These are phyloP conservation scores for Siniperca chuatsi DNA, from an alignment of 2,113 vertebrate genomes.

Conservation along the genomic window DNA sequence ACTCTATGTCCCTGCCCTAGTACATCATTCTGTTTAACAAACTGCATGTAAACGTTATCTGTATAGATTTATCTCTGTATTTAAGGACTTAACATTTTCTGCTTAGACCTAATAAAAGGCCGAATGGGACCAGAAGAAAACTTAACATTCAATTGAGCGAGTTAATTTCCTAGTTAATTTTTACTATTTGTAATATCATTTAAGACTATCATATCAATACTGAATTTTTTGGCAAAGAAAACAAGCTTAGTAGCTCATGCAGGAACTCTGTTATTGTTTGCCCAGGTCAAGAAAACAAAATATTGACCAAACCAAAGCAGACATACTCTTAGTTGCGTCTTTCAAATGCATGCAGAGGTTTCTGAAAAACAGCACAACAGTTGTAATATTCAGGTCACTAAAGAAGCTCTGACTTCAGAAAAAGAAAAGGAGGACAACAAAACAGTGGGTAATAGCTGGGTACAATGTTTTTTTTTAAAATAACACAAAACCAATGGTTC, in stretches of 20 bases:
- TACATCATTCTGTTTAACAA: constrained; percentile 27
- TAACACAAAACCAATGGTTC: constrained; percentile 13
- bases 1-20: constrained; percentile 27
- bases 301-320: not conserved
- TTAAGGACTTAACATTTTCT: not conserved
- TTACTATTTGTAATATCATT: not conserved
- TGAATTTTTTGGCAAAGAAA: not conserved
- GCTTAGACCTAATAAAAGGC: not conserved
- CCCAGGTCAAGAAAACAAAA: not conserved
- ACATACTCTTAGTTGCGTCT: not conserved
- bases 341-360: constrained; percentile 3
- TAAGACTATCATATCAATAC: not conserved
- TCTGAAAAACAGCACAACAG: constrained; percentile 5
- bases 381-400: constrained; percentile 10
- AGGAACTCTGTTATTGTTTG: not conserved
- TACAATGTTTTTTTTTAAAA: not conserved
- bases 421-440: not conserved
- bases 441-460: not conserved
- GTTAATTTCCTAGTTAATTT: not conserved
- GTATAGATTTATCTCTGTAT: not conserved
- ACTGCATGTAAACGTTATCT: constrained; percentile 19
- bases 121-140: not conserved
- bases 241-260: not conserved
- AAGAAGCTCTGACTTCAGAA: constrained; percentile 3
- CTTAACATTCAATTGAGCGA: not conserved